Base-by-base conservation (phyloP, 2,888 invertebrate genomes). In the Tetramorium bicarinatum region DNA sequence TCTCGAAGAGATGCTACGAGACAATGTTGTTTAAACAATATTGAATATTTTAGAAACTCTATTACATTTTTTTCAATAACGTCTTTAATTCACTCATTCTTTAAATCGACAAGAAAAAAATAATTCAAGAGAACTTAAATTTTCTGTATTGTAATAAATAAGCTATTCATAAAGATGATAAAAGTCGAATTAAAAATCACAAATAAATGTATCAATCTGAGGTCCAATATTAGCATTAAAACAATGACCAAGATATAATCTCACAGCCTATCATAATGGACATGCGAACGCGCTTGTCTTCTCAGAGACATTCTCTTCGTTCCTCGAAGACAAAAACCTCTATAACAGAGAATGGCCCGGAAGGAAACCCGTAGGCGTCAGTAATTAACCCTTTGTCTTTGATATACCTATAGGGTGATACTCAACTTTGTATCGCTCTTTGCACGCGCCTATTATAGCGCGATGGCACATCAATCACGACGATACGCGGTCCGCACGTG, bases 381-480 rank as follows among this genome's bases (percentile, higher is more conserved):
- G 59, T 80, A 80, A 80, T 80, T 80, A 80, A 72, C 79, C 49
- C 72, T 80, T 80, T 80, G 79, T 80, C 79, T 61, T 69, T 25
- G 49, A 61, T 56, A 34, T 49, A 25, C 18, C 47, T 72, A 34
- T 25, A 49, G 79, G 49, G 38, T 56, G 49, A 49, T 59, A 80
- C 13, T 47, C 52, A 69, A 49, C 66, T 59, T 47, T 6, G 18
- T 38, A 38, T 69, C 67, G 56, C 47, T 82, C 38, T 82, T 76
- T 47, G 75, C 74, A 38, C 61, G 62, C 74, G 13, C 15, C 74
- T 62, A 80, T 74, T 72, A 59, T 47, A 44, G 59, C 47, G 47
- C 72, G 80, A 44, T 49, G 72, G 72, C 49, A 61, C 81, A 76
- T 76, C 76, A 76, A 76, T 81, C 76, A 82, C 54, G 52, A 13